A percentile compares a stretch with the other conserved stretches of the same genome.
Conservation (phyloP, 2,113 vertebrate species). For the Camelus dromedarius region DNA sequence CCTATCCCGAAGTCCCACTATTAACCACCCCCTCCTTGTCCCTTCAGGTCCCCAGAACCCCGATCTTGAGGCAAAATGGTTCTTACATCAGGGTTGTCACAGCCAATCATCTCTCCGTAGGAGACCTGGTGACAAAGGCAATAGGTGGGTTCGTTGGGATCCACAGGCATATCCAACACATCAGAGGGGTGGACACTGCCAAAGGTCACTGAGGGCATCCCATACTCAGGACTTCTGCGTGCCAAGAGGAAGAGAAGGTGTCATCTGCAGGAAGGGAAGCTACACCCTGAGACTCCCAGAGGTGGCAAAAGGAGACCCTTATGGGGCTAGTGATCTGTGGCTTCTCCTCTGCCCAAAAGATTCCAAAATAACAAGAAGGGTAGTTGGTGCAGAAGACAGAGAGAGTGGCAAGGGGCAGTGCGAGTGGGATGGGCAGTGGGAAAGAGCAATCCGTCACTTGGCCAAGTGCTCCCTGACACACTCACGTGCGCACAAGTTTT, state of each 20-base stretch:
- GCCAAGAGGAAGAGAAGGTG: conserved; percentile 69
- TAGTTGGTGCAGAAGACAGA: not conserved
- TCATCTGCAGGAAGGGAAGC: conserved; percentile 63
- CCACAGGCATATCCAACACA: conserved; percentile 99
- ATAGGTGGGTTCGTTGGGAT: conserved; percentile 99
- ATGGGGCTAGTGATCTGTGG: not conserved
- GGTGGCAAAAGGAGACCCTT: not conserved
- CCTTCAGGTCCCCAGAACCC: not conserved
- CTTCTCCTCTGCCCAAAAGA: conserved; percentile 38
- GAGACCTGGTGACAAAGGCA: conserved; percentile 99
- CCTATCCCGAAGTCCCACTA: not conserved
- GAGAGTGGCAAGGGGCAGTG: not conserved
- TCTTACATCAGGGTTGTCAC: conserved; percentile 98
- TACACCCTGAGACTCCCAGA: not conserved
- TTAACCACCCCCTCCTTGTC: not conserved
- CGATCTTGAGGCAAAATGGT: conserved; percentile 39
- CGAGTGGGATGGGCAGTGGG: not conserved
- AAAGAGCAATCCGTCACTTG: not conserved
- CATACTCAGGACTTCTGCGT: conserved; percentile 93
- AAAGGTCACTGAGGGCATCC: conserved; percentile 93
- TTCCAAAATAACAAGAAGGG: not conserved
- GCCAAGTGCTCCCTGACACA: not conserved
- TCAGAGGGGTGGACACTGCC: conserved; percentile 96
- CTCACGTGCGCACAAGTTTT: conserved; percentile 96
- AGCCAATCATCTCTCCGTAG: conserved; percentile 99